These are phyloP conservation scores for Callipepla californica DNA, from an alignment of 2,113 vertebrate genomes.

Conservation along the genomic window DNA sequence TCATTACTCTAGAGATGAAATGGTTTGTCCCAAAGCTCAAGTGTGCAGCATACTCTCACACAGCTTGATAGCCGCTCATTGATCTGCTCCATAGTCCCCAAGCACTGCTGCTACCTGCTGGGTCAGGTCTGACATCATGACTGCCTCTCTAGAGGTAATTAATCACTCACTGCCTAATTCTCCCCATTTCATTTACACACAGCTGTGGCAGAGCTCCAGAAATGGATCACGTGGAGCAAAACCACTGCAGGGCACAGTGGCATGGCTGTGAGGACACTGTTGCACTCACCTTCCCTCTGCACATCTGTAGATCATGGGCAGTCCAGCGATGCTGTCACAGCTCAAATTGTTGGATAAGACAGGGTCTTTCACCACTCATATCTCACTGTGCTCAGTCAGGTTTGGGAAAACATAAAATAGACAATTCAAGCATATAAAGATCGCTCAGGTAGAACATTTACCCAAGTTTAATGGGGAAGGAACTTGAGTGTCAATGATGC, in stretches of 20 bases:
- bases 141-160: not conserved
- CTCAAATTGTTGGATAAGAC: not conserved
- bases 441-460: slow-evolving; percentile 20
- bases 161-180: slow-evolving; percentile 16
- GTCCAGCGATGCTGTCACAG: not conserved
- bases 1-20: not conserved
- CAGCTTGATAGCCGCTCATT: not conserved
- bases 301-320: not conserved
- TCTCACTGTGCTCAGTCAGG: slow-evolving; percentile 30
- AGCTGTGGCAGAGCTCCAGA: not conserved
- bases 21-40: not conserved
- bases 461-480: not conserved
- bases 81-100: not conserved
- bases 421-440: slow-evolving; percentile 35
- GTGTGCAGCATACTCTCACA: not conserved
- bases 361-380: not conserved
- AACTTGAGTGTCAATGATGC: not conserved
- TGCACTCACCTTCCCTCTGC: not conserved
- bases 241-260: rapidly evolving
- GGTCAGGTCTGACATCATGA: not conserved
- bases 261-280: not conserved
- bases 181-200: not conserved
- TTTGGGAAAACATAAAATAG: slow-evolving; percentile 49
- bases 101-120: not conserved
- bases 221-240: not conserved